Evolutionary conservation across 2,888 invertebrate genomes (phyloP).

Genomic region (Pomacea canaliculata): DNA sequence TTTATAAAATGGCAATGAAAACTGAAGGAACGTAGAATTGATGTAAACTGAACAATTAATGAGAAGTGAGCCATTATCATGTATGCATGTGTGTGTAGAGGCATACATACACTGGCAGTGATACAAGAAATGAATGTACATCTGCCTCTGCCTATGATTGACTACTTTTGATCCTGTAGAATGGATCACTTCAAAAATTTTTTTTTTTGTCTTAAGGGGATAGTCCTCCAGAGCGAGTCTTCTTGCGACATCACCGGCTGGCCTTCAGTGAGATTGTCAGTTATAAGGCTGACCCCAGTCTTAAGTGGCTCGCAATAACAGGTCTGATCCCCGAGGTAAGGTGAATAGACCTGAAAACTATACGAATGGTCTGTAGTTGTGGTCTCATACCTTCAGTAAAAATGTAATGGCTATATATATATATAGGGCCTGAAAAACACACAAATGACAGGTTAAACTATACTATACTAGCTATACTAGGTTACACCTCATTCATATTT

Average conservation of each 20-base stretch:
- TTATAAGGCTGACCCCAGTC: constrained; percentile 64
- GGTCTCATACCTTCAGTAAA: background rate
- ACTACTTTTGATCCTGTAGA: too few species aligned
- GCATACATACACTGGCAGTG: too few species aligned
- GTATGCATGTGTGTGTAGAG: too few species aligned
- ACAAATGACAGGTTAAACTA: too few species aligned
- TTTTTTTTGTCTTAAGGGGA: constrained; percentile 41
- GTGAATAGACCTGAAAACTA: background rate
- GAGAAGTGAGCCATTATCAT: too few species aligned
- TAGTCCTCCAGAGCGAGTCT: constrained; percentile 60
- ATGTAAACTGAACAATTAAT: too few species aligned
- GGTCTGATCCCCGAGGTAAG: constrained; percentile 67
- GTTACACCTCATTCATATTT: too few species aligned
- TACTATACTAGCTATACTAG: too few species aligned
- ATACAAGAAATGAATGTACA: too few species aligned
- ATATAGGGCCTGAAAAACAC: too few species aligned
- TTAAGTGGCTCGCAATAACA: constrained; percentile 68
- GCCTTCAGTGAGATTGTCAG: constrained; percentile 67
- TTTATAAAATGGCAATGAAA: background rate
- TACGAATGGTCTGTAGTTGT: background rate
- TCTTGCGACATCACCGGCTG: constrained; percentile 62
- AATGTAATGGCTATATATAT: background rate
- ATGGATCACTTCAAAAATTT: background rate
- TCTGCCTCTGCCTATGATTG: too few species aligned
- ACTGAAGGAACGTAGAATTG: too few species aligned